Evolutionary conservation across 2,113 vertebrate species (phyloP).

Genomic region (Passer montanus): DNA sequence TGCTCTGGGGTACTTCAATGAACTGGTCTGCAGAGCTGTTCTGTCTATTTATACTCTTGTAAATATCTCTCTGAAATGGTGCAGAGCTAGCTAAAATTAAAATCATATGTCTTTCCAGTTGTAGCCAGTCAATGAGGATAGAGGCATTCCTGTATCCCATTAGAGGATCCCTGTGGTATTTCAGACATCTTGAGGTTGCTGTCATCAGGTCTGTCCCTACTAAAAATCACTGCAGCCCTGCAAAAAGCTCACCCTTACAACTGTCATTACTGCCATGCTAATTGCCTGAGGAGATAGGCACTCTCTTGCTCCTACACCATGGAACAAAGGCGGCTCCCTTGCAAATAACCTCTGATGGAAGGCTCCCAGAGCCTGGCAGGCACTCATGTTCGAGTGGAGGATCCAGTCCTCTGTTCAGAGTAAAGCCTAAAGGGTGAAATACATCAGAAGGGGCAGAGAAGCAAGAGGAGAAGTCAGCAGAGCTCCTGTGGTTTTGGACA

Average conservation of each 20-base stretch:
- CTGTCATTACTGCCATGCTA: background rate
- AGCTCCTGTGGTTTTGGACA: background rate
- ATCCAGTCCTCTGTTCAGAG: fast-evolving
- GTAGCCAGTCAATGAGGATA: constrained; percentile 4
- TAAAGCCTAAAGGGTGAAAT: background rate
- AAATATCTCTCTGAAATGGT: constrained; percentile 5
- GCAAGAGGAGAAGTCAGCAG: background rate
- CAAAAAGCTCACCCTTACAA: background rate
- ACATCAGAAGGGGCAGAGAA: background rate
- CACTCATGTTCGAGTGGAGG: fast-evolving
- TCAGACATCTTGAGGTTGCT: constrained; percentile 30
- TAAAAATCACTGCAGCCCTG: background rate
- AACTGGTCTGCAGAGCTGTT: background rate
- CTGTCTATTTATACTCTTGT: background rate
- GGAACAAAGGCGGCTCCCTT: background rate
- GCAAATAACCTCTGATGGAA: background rate
- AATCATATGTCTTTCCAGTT: constrained; percentile 25
- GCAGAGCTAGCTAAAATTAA: constrained; percentile 38
- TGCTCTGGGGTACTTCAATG: background rate
- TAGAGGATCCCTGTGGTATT: constrained; percentile 29
- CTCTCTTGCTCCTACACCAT: background rate
- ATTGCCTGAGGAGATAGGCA: background rate
- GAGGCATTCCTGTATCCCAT: constrained; percentile 1
- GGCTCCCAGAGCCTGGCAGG: background rate
- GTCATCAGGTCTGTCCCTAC: background rate